These are phyloP conservation scores for Ophion obscuratus DNA, from an alignment of 2,888 invertebrate species.

Conservation along the genomic window DNA sequence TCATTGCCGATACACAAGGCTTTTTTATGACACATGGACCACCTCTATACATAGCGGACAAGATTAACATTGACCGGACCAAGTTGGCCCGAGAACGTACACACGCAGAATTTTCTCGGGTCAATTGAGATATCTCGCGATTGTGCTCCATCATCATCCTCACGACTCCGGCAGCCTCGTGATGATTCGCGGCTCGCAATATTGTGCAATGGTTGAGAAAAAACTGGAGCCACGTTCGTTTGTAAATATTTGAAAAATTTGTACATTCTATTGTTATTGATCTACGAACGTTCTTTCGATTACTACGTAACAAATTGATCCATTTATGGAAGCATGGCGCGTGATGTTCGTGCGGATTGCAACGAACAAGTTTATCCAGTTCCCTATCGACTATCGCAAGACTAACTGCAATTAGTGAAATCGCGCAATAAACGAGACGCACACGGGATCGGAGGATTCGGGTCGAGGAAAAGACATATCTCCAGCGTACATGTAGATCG, in stretches of 20 bases:
- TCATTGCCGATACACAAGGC: slow-evolving; percentile 37
- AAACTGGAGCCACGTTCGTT: neutral
- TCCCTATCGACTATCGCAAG: slow-evolving; percentile 33
- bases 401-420: slow-evolving; percentile 35
- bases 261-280: neutral
- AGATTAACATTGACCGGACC: slow-evolving; percentile 52
- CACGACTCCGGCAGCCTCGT: slow-evolving; percentile 53
- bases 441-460: slow-evolving; percentile 35
- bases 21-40: slow-evolving; percentile 27
- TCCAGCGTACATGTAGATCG: slow-evolving; percentile 5
- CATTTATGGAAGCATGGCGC: too few species aligned
- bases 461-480: slow-evolving; percentile 54
- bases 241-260: neutral
- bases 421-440: slow-evolving; percentile 48
- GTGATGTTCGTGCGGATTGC: too few species aligned
- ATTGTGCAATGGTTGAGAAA: slow-evolving; percentile 68
- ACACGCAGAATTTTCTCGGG: slow-evolving; percentile 70
- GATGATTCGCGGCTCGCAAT: slow-evolving; percentile 59
- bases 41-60: neutral
- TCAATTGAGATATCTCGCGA: slow-evolving; percentile 77
- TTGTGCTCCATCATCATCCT: slow-evolving; percentile 70
- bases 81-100: slow-evolving; percentile 50
- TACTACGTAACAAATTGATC: too few species aligned
- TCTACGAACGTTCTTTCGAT: neutral
- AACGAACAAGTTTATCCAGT: neutral